Evolutionary conservation across 2,888 invertebrate genomes (phyloP), one percentile per base, ranked within the genome.

Genomic region (Andricus quercusramuli): DNA sequence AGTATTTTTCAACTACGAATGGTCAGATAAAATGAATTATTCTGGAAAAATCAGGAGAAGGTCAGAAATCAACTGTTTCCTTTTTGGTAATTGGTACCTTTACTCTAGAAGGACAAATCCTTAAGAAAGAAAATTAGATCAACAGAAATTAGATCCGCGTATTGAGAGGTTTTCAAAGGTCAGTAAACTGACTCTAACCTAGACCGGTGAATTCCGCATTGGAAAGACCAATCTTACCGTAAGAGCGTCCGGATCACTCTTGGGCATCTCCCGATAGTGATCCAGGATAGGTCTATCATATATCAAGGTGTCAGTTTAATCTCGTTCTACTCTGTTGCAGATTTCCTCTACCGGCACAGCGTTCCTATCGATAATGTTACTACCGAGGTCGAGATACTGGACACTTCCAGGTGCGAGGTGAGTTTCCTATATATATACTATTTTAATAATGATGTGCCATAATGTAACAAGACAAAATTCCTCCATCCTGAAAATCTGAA

Each of bases 381-480:
- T 86, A 96, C 96, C 83, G 96, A 96, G 93, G 95, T 96, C 88
- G 96, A 96, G 94, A 96, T 96, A 93, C 94, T 96, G 93, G 96
- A 96, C 93, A 96, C 96, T 87, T 96, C 96, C 88, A 96, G 96
- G 94, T 96, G 96, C 94, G 95, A 95, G 94, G 96, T 96, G 94
- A 95, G 96, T 94, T 85, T 78, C 77, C 47, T 25, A n/a, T 80
- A 80, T n/a, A 17, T 80, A 80, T 29, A 56, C 47, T 5, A 67
- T 51, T 76, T 76, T 67, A 65, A 74, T 59, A 79, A 67, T 64
- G 77, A 56, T 77, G 64, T 77, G 70, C 41, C 44, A 79, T 25
- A 78, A 67, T 68, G 65, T 41, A 56, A 66, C 32, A 29, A 41
- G 44, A 70, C 56, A 79, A 77, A 81, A 65, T 70, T 37, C 8